Base-by-base conservation (phyloP, 2,888 invertebrate species). In the Nudaria mundana region DNA sequence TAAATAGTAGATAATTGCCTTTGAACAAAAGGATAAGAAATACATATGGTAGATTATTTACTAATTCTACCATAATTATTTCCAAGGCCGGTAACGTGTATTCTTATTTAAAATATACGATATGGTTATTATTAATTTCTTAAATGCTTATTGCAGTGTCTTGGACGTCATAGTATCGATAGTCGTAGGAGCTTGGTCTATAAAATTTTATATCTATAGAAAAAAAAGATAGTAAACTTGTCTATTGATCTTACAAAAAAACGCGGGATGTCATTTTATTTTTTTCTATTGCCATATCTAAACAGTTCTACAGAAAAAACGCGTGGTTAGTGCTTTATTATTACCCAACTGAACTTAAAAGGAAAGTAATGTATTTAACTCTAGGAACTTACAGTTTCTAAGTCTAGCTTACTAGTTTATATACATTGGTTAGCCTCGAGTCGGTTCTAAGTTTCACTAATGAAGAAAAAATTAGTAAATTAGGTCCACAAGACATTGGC, bases 151-250 rank as follows among this genome's bases (percentile, higher is more conserved):
- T 16, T 20, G 47, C 48, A 51, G 43, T 53, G 48, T 51, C 44
- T 55, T 75, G 78, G 75, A 76, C 77, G 74, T 67, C 64, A 49
- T 53, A 40, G 53, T 34, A 51, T 64, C 48, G 54, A 59, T 62
- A 42, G 29, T 13, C 31, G 23, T 23, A 18, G 23, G 12, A 23
- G 33, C 36, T 5, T n/a, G n/a, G n/a, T n/a, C n/a, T n/a, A n/a
- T n/a, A n/a, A n/a, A n/a, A n/a, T n/a, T n/a, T n/a, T n/a, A n/a
- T n/a, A n/a, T n/a, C n/a, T n/a, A n/a, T n/a, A n/a, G n/a, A n/a
- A n/a, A n/a, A n/a, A n/a, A n/a, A n/a, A n/a, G n/a, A n/a, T n/a
- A n/a, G n/a, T n/a, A n/a, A n/a, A n/a, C n/a, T n/a, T n/a, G n/a
- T n/a, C 5, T n/a, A n/a, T 23, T 4, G 5, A 23, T 23, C 10